Conservation (phyloP, 1,140 invertebrate species). For the Amyelois transitella region DNA sequence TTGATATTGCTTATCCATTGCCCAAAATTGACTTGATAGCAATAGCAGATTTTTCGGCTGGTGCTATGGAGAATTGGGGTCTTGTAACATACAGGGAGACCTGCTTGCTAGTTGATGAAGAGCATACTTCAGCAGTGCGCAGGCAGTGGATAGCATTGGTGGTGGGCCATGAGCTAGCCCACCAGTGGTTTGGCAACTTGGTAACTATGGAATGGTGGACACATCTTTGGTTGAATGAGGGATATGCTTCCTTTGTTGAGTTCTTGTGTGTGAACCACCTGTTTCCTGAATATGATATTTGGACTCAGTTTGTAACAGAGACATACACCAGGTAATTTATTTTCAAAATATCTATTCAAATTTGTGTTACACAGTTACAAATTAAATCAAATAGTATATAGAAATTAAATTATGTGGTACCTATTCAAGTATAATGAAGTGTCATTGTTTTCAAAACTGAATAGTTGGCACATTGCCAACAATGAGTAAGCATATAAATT, state of each 20-base stretch:
- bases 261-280: constrained; percentile 90
- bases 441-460: neutral
- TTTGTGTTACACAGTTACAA: too few relatives aligned
- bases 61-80: constrained; percentile 99
- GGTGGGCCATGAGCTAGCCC: constrained; percentile 91
- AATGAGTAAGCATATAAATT: neutral
- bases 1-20: constrained; percentile 95
- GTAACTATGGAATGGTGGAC: constrained; percentile 96
- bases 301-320: constrained; percentile 93
- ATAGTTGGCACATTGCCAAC: neutral
- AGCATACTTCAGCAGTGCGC: constrained; percentile 87
- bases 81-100: constrained; percentile 83
- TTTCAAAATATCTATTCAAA: neutral
- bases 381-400: neutral
- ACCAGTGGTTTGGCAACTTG: constrained; percentile 91
- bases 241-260: constrained; percentile 93
- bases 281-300: constrained; percentile 95
- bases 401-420: neutral
- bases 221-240: constrained; percentile 93
- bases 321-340: constrained; percentile 78
- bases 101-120: constrained; percentile 87
- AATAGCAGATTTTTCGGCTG: constrained; percentile 92
- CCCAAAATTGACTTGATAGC: constrained; percentile 97
- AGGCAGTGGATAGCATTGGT: constrained; percentile 92
- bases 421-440: too few relatives aligned